These are phyloP conservation scores for Ormyrus thymus DNA, from an alignment of 2,888 invertebrate genomes.

Conservation along the genomic window DNA sequence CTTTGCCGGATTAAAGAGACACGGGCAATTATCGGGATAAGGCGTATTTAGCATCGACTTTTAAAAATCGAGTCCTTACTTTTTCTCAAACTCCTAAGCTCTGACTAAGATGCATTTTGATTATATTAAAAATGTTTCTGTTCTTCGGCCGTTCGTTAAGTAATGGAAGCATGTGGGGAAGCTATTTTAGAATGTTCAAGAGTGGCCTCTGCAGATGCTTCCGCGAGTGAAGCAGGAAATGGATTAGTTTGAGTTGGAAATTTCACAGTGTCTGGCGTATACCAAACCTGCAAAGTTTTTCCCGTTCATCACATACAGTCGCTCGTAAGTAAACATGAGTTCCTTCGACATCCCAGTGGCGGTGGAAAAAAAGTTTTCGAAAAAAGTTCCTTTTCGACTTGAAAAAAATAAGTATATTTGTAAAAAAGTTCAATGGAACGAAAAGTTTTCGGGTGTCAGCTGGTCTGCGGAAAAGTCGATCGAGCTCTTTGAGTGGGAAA, in stretches of 20 bases:
- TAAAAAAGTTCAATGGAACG: not conserved
- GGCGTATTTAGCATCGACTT: too few species aligned
- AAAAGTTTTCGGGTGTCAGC: constrained; percentile 45
- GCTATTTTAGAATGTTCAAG: constrained; percentile 24
- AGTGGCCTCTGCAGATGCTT: not conserved
- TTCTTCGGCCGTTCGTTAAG: constrained; percentile 17
- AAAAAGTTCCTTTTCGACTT: too few species aligned
- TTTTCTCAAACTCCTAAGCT: too few species aligned
- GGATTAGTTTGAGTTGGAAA: constrained; percentile 47
- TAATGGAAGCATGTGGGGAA: constrained; percentile 12
- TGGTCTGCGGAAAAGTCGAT: constrained; percentile 32
- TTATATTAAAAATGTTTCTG: constrained; percentile 1
- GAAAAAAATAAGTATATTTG: not conserved
- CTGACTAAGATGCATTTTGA: too few species aligned
- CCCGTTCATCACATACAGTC: too few species aligned
- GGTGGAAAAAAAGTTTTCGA: too few species aligned
- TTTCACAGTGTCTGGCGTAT: constrained; percentile 26
- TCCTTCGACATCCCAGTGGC: too few species aligned
- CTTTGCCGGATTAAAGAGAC: too few species aligned
- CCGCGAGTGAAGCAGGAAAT: constrained; percentile 16
- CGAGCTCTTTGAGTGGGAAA: constrained; percentile 8
- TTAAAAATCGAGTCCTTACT: too few species aligned
- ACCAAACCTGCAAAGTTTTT: constrained; percentile 25
- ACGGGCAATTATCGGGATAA: too few species aligned
- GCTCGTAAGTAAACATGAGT: too few species aligned